Base-by-base conservation (phyloP, 2,888 invertebrate species). In the Watsonalla cultraria region DNA sequence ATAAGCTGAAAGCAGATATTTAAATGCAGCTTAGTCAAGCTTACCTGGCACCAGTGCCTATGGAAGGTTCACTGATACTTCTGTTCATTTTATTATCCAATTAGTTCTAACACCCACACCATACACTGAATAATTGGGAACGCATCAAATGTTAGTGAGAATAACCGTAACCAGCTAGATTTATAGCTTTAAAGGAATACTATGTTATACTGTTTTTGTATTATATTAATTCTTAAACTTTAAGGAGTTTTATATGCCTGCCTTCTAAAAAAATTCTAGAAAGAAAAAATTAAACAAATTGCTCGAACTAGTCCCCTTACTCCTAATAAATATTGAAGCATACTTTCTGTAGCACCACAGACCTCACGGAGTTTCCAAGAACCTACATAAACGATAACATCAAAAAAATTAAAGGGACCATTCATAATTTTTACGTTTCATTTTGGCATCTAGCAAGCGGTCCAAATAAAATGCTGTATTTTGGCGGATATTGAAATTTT, bases 401-500 rank as follows among this genome's bases (percentile, higher is more conserved):
- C 73, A 70, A 72, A 62, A 60, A 57, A 65, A 64, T 62, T 59
- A 61, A 66, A 60, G 54, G 68, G 62, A 68, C 24, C 24, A 24
- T 24, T 24, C 24, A 24, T 24, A 4, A 24, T 24, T 24, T 24
- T 24, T 70, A 72, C 65, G 64, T 62, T 55, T 64, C 62, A 66
- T 74, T 70, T 75, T 68, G 70, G 71, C 70, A 72, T 78, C 66
- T 71, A 65, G 71, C 65, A 70, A 71, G 72, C 70, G 62, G 70
- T 65, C 63, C 64, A 75, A 81, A 80, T 80, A 75, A 80, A 80
- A 80, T 74, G 72, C 75, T 76, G 78, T 80, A 80, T 82, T 80
- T 81, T 73, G 71, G 70, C 65, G 77, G 76, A 81, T 81, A 81
- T 82, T 82, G 81, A 81, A 82, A 78, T 80, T 82, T 81, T 80